Evolutionary conservation across 37 sponge, comb jelly and placozoan genomes (phyloP).

Genomic region (Hormiphora californensis): DNA sequence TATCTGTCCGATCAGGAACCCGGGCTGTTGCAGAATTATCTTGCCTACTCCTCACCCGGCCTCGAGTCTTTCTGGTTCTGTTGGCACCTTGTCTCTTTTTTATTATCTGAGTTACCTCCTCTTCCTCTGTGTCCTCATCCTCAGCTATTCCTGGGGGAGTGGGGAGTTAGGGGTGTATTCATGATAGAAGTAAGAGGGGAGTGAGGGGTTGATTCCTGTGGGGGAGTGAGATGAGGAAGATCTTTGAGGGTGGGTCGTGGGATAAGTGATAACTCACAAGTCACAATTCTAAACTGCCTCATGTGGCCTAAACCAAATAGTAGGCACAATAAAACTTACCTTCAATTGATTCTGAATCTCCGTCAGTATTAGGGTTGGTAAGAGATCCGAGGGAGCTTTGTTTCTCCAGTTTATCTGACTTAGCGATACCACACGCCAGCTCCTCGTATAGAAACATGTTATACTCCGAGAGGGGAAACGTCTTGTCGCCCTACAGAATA

Average conservation of each 20-base stretch:
- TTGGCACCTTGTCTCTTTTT: slow-evolving; percentile 13
- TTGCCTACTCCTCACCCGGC: not conserved
- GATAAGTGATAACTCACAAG: too few species aligned
- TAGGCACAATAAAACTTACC: too few species aligned
- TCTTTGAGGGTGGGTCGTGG: not conserved
- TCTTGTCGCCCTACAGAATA: not conserved
- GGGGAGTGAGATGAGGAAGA: not conserved
- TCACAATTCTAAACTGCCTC: too few species aligned
- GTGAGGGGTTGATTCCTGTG: not conserved
- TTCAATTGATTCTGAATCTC: not conserved
- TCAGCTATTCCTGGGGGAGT: not conserved
- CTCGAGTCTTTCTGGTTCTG: not conserved
- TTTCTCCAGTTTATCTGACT: slow-evolving; percentile 22
- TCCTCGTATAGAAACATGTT: slow-evolving; percentile 50
- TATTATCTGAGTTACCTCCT: slow-evolving; percentile 33
- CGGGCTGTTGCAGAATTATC: not conserved
- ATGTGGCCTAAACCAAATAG: too few species aligned
- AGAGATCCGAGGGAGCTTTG: not conserved
- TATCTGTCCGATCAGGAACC: not conserved
- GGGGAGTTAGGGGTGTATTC: not conserved
- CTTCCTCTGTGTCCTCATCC: slow-evolving; percentile 28
- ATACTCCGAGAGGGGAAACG: slow-evolving; percentile 22
- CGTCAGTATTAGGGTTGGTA: not conserved
- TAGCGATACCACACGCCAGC: slow-evolving; percentile 9
- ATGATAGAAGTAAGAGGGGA: not conserved